Base-by-base conservation (phyloP, 2,888 invertebrate genomes). In the Oligia strigilis region DNA sequence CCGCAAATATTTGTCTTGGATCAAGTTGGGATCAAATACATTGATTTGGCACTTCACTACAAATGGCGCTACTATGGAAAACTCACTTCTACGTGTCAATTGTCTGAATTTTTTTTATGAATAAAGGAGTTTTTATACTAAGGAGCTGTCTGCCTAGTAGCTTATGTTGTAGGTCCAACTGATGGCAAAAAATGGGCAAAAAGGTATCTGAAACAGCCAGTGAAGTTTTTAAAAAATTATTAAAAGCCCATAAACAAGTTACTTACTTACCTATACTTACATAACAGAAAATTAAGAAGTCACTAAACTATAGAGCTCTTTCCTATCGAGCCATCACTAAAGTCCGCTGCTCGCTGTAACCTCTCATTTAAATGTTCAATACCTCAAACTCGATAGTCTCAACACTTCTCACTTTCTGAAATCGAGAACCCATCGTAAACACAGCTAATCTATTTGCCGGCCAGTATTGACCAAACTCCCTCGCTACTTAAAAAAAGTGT, bases 1-100 rank as follows among this genome's bases (percentile, higher is more conserved):
- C 92, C 92, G 83, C 80, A 77, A 95, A 95, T 95, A 93, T 95
- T 95, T 93, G 91, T 87, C 74, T 88, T 90, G 91, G 91, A 93
- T 93, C 92, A 86, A 82, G 77, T 88, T 85, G 89, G 90, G 93
- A 93, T 94, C 92, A 91, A 93, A 93, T 93, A 94, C 93, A 93
- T 92, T 93, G 92, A 92, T 92, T 91, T 91, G 89, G 85, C 92
- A 91, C 92, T 92, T 88, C 78, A 82, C 88, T 86, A 77, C 86
- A 85, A 85, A 60, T 43, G 65, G 1, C 29, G 11, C 49, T 85
- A 89, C 81, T 72, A 76, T 58, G 78, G 72, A 29, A 43, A 80
- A 84, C 75, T 88, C 87, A 65, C 49, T 75, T 52, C 5, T 1
- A 13, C 19, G 4, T 52, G 23, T n/a, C 70, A 36, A 36, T 52